Evolutionary conservation across 2,113 vertebrate genomes (phyloP).

Genomic region (Himantopus leucocephalus): DNA sequence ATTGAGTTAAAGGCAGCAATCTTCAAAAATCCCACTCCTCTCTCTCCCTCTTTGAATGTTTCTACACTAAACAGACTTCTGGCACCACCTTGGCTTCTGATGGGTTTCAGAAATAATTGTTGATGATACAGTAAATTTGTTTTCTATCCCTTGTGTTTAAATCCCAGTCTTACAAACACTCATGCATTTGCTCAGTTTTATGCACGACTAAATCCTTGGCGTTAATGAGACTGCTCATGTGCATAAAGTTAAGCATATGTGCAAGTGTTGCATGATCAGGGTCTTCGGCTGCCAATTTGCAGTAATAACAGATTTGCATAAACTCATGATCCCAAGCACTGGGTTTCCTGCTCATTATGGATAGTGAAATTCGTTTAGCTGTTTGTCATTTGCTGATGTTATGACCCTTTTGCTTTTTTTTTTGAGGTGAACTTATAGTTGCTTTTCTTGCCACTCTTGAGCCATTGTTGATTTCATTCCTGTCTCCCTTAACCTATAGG

Average conservation of each 20-base stretch:
- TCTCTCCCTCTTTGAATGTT: background rate
- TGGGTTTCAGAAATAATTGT: conserved; percentile 64
- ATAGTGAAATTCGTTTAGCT: background rate
- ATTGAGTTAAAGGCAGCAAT: background rate
- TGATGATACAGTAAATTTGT: conserved; percentile 67
- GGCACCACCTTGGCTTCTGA: conserved; percentile 35
- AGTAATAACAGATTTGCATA: conserved; percentile 63
- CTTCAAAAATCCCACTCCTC: conserved; percentile 5
- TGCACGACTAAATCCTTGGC: conserved; percentile 40
- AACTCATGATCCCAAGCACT: conserved; percentile 20
- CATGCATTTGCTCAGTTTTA: conserved; percentile 51
- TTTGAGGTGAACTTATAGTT: background rate
- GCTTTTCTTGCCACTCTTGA: background rate
- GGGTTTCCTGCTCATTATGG: conserved; percentile 33
- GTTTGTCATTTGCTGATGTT: background rate
- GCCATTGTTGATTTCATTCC: background rate
- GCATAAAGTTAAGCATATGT: conserved; percentile 64
- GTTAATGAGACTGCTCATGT: conserved; percentile 60
- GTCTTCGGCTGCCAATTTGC: conserved; percentile 61
- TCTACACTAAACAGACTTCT: background rate
- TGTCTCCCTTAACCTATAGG: background rate
- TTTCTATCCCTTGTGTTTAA: conserved; percentile 59
- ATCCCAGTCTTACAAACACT: conserved; percentile 36
- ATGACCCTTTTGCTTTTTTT: background rate
- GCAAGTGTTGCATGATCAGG: conserved; percentile 49